Percentiles rank a stretch among this genome's conserved stretches.
Conservation (phyloP, 2,797 vertebrate genomes). For the Furcifer pardalis region DNA sequence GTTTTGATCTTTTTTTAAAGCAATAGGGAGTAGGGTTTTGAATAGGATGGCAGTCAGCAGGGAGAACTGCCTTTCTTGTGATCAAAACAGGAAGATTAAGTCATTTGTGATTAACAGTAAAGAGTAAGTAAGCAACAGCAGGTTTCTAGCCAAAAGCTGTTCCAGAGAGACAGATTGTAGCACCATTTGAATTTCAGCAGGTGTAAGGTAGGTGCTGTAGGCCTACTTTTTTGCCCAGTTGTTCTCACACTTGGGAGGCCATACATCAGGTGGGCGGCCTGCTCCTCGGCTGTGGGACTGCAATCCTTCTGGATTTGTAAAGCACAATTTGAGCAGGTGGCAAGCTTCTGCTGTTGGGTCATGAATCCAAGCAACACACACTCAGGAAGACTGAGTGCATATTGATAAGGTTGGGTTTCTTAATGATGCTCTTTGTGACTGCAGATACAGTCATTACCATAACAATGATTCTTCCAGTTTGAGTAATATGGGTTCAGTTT, state of each 20-base stretch:
- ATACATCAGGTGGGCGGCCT: background rate
- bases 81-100: rapidly evolving
- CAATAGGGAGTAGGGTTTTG: rapidly evolving
- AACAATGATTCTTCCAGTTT: background rate
- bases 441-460: background rate
- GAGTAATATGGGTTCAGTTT: background rate
- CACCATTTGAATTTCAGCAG: background rate
- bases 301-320: background rate
- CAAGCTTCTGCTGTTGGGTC: background rate
- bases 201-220: background rate
- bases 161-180: background rate
- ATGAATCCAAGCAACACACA: background rate
- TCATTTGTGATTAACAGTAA: background rate
- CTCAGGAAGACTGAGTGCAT: background rate
- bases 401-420: background rate
- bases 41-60: background rate
- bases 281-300: background rate
- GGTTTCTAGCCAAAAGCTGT: background rate
- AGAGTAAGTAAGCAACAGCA: background rate
- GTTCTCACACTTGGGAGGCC: background rate
- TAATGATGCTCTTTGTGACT: background rate
- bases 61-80: background rate
- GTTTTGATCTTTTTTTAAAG: rapidly evolving
- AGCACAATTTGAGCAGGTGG: background rate
- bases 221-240: background rate